Evolutionary conservation across 2,113 vertebrate species (phyloP).

Genomic region (Phrynocephalus versicolor): DNA sequence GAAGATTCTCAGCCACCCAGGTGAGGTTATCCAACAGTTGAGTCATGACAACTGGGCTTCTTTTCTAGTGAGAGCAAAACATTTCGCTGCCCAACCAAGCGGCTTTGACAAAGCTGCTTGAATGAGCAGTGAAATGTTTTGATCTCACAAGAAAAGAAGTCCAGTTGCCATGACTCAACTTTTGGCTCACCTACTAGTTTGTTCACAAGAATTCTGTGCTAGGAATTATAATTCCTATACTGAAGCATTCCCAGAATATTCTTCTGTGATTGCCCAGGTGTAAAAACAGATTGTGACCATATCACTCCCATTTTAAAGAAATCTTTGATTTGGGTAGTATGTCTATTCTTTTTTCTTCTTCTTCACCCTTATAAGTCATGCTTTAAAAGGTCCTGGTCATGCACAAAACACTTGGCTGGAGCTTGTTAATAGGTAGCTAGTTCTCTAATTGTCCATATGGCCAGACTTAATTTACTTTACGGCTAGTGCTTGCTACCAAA

Average conservation of each 20-base stretch:
- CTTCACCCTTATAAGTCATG: no score
- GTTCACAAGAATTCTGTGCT: no score
- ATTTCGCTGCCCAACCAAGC: no score
- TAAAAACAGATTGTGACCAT: background rate
- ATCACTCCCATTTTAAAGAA: background rate
- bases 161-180: no score
- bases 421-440: background rate
- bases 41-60: no score
- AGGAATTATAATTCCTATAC: background rate
- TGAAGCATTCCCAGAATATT: background rate
- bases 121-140: no score
- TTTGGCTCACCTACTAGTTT: background rate
- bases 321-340: background rate
- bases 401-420: background rate
- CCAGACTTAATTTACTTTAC: conserved; percentile 68
- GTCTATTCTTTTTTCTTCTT: no score
- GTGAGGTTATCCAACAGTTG: no score
- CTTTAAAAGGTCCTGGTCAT: background rate
- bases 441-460: background rate
- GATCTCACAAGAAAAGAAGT: no score
- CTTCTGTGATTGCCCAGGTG: background rate
- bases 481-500: conserved; percentile 57
- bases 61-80: no score
- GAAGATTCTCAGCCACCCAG: no score
- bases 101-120: no score